Evolutionary conservation across 2,888 invertebrate genomes (phyloP).

Genomic region (Cryptocephalus moraei): DNA sequence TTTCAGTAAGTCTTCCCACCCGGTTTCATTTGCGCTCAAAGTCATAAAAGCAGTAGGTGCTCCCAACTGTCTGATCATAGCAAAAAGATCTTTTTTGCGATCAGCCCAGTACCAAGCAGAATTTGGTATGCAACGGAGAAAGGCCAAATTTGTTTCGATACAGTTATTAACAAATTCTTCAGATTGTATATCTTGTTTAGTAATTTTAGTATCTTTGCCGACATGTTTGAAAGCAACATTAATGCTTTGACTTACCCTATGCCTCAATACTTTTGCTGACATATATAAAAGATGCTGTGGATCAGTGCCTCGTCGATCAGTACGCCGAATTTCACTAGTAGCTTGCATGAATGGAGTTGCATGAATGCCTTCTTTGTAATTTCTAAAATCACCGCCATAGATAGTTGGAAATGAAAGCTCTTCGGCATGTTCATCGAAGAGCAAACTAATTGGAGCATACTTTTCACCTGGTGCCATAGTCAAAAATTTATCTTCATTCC

Average conservation of each 20-base stretch:
- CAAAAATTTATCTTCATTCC: background rate
- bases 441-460: background rate
- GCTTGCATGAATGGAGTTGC: slow-evolving; percentile 2
- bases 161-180: slow-evolving; percentile 1
- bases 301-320: slow-evolving; percentile 2
- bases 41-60: slow-evolving; percentile 32
- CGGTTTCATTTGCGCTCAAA: slow-evolving; percentile 34
- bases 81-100: slow-evolving; percentile 4
- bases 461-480: slow-evolving; percentile 7
- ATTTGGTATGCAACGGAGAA: slow-evolving; percentile 2
- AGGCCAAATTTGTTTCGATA: slow-evolving; percentile 4
- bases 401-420: slow-evolving; percentile 4
- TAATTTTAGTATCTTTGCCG: slow-evolving; percentile 1
- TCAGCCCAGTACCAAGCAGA: slow-evolving; percentile 3
- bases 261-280: slow-evolving; percentile 1
- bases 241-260: background rate
- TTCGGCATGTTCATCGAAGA: slow-evolving; percentile 4
- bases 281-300: slow-evolving; percentile 2
- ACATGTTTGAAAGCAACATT: background rate
- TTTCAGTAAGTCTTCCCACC: slow-evolving; percentile 27
- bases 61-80: slow-evolving; percentile 33
- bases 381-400: slow-evolving; percentile 2
- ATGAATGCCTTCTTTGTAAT: slow-evolving; percentile 1
- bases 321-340: slow-evolving; percentile 3
- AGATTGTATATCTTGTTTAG: background rate